phyloP scores from a whole-genome alignment of 2,888 invertebrate genomes.

The Phalera bucephala region DNA sequence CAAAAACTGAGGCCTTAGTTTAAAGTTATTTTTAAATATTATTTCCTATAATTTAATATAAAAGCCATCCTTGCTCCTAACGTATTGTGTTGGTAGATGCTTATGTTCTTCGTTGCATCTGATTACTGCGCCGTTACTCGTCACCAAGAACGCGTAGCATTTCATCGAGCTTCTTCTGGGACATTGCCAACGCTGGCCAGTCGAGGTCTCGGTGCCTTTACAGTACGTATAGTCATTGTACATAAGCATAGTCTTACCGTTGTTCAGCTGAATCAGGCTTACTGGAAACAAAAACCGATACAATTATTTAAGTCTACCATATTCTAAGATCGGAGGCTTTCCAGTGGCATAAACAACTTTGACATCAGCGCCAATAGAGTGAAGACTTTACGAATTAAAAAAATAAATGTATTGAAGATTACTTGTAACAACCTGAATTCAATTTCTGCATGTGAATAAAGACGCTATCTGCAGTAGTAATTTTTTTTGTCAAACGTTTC shows the following conservation, averaged over 20 bases:
- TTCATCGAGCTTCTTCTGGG: not conserved
- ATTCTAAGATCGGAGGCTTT: too few relatives aligned
- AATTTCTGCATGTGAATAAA: too few relatives aligned
- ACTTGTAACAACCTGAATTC: too few relatives aligned
- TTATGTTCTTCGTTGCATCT: not conserved
- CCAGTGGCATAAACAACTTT: too few relatives aligned
- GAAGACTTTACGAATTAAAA: too few relatives aligned
- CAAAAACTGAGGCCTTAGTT: too few relatives aligned
- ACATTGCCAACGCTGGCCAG: not conserved
- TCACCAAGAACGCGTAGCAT: constrained; percentile 1
- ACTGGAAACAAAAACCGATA: not conserved
- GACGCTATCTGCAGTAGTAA: too few relatives aligned
- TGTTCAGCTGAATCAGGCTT: not conserved
- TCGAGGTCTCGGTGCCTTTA: not conserved
- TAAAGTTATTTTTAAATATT: too few relatives aligned
- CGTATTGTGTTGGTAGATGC: not conserved
- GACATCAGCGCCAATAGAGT: too few relatives aligned
- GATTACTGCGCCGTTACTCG: not conserved
- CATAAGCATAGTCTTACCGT: not conserved
- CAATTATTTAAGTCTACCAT: too few relatives aligned
- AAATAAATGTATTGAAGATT: too few relatives aligned
- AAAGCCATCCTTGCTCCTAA: not conserved
- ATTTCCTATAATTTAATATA: not conserved
- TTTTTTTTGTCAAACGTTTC: too few relatives aligned
- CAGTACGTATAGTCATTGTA: not conserved